Base-by-base conservation (phyloP, 2,888 invertebrate genomes). In the Pristionchus japonicus region DNA sequence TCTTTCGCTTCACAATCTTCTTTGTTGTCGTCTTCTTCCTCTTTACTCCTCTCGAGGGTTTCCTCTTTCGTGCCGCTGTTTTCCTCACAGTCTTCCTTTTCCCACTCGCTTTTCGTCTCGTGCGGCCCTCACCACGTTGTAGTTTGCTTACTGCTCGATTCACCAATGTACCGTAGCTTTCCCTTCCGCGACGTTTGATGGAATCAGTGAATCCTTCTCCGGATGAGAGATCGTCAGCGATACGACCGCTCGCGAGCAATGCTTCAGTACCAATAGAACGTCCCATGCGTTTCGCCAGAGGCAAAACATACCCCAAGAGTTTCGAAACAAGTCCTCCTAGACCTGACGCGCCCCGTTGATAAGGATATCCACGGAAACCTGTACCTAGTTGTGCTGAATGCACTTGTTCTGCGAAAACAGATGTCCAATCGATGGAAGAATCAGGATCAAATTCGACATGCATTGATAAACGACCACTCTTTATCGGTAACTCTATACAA, bases 401-500 rank as follows among this genome's bases (percentile, higher is more conserved):
- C n/a, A 37, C 83, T 37, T 83, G 83, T 57, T 49, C 57, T 13
- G 49, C 83, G 47, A 83, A 83, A 83, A 83, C 83, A 20, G 49
- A 20, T 34, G 57, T 57, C 83, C 83, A 83, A 83, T 83, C 83
- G 23, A 83, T 57, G 57, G 57, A 83, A 7, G 52, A 43, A 37
- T 83, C 83, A 13, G 83, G 83, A 27, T 83, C 83, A 57, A 83
- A 83, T 17, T 83, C 49, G n/a, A 83, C 37, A 83, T 83, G 83
- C 83, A 83, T 80, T 80, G 6, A 13, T 23, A 80, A 47, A 23
- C 80, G 23, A 47, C 80, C 47, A 43, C 80, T 80, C 80, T 80
- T 80, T 80, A 80, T 80, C 80, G 31, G n/a, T 27, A 80, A 80
- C 47, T 17, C 34, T 80, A 80, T 6, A 80, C 80, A 80, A 80